A percentile compares a stretch with the other conserved stretches of the same genome.
Evolutionary conservation across 2,113 vertebrate species (phyloP).

Genomic region (Cyrtonyx montezumae): DNA sequence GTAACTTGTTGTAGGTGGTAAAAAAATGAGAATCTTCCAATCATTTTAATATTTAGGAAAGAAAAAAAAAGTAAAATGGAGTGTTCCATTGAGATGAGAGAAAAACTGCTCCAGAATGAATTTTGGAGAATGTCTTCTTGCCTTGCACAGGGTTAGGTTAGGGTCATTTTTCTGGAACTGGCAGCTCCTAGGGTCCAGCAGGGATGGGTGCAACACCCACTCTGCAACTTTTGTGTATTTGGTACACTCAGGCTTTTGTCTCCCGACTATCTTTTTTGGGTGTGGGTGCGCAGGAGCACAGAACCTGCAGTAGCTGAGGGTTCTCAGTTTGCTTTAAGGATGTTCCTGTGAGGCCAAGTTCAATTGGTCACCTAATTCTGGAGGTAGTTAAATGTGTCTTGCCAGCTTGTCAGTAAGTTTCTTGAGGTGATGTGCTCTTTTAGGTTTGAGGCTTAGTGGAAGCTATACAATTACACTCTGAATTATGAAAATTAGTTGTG

Average conservation of each 20-base stretch:
- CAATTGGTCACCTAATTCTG: not conserved
- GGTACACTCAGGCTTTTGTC: not conserved
- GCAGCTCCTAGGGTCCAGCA: not conserved
- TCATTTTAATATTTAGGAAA: not conserved
- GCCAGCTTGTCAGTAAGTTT: constrained; percentile 28
- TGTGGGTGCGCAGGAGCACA: not conserved
- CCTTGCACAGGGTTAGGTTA: not conserved
- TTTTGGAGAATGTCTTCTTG: not conserved
- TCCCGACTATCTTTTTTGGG: fast-evolving
- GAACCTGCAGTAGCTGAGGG: not conserved
- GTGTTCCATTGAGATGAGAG: not conserved
- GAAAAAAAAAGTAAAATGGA: not conserved
- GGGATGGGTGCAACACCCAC: not conserved
- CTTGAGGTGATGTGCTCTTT: not conserved
- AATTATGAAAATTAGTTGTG: constrained; percentile 25
- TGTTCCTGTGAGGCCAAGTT: not conserved
- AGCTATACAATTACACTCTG: not conserved
- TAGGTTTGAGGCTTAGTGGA: not conserved
- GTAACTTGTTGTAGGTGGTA: not conserved
- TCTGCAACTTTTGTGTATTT: not conserved
- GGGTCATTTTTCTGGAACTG: not conserved
- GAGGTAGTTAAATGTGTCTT: constrained; percentile 31
- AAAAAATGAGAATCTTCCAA: not conserved
- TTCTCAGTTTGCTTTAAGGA: not conserved
- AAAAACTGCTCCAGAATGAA: not conserved